Evolutionary conservation across 1,140 invertebrate genomes (phyloP).

Genomic region (Calephelis nemesis): DNA sequence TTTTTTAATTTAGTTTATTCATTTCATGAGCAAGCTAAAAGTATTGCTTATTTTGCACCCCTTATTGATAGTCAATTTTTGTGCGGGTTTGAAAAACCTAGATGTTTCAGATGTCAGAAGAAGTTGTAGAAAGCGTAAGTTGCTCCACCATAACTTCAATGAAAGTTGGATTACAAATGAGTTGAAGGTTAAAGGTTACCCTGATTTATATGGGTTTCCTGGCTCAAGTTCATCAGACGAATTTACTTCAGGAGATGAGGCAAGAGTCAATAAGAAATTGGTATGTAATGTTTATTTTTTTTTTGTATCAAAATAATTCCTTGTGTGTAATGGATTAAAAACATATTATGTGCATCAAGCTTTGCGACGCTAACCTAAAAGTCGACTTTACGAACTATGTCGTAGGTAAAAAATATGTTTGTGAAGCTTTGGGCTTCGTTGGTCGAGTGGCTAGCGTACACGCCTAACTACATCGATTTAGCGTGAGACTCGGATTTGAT

Average conservation of each 20-base stretch:
- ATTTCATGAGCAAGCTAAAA: too few species aligned
- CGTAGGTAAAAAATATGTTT: too few species aligned
- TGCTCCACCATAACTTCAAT: constrained; percentile 76
- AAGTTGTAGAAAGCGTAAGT: constrained; percentile 73
- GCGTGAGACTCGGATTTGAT: too few species aligned
- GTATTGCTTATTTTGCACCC: too few species aligned
- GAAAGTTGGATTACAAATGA: constrained; percentile 80
- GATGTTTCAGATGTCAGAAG: constrained; percentile 67
- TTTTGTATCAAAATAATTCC: neutral
- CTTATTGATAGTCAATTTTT: neutral
- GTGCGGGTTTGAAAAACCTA: constrained; percentile 16
- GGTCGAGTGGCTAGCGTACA: too few species aligned
- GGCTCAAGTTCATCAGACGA: constrained; percentile 68
- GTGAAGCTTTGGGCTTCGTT: too few species aligned
- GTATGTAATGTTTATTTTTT: constrained; percentile 37
- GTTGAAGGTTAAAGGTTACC: constrained; percentile 75
- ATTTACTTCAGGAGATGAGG: constrained; percentile 67
- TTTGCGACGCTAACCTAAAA: too few species aligned
- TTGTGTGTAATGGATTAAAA: neutral
- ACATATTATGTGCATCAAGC: too few species aligned
- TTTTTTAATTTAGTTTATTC: too few species aligned
- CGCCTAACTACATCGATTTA: too few species aligned
- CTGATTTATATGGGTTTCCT: constrained; percentile 65
- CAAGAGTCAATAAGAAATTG: constrained; percentile 54
- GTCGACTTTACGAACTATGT: too few species aligned